Evolutionary conservation across 2,888 invertebrate genomes (phyloP).

Genomic region (Diachrysia chrysitis): DNA sequence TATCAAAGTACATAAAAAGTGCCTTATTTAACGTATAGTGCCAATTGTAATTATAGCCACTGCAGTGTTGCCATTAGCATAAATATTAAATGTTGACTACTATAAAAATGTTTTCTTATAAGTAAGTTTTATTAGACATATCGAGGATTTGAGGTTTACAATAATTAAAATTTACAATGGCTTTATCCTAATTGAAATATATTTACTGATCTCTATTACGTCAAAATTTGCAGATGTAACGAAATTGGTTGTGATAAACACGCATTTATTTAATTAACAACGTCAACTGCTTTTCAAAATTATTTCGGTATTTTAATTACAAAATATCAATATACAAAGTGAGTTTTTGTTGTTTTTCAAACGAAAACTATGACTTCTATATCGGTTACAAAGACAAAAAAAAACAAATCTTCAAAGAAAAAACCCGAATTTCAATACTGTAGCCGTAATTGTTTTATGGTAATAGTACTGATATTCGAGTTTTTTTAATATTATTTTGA

Average conservation of each 20-base stretch:
- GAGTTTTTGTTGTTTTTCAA: too few relatives aligned
- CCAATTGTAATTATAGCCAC: constrained; percentile 35
- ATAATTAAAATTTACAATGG: background rate
- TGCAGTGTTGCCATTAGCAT: constrained; percentile 58
- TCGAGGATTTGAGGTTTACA: background rate
- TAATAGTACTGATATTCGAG: too few relatives aligned
- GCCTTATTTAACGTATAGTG: constrained; percentile 39
- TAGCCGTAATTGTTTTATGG: too few relatives aligned
- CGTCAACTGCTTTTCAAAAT: background rate
- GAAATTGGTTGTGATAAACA: constrained; percentile 6
- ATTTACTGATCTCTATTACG: background rate
- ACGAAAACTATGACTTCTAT: too few relatives aligned
- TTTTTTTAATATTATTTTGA: too few relatives aligned
- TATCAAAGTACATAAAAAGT: constrained; percentile 45
- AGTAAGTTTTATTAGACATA: background rate
- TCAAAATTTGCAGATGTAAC: background rate
- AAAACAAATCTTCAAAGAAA: too few relatives aligned
- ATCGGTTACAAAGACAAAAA: too few relatives aligned
- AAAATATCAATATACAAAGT: too few relatives aligned
- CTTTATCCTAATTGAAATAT: background rate
- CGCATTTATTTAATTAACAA: background rate
- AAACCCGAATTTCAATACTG: too few relatives aligned
- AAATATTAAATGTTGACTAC: constrained; percentile 49
- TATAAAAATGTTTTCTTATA: constrained; percentile 15
- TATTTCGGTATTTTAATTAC: background rate